Evolutionary conservation across 2,113 vertebrate genomes (phyloP).

Genomic region (Vireo altiloquus): DNA sequence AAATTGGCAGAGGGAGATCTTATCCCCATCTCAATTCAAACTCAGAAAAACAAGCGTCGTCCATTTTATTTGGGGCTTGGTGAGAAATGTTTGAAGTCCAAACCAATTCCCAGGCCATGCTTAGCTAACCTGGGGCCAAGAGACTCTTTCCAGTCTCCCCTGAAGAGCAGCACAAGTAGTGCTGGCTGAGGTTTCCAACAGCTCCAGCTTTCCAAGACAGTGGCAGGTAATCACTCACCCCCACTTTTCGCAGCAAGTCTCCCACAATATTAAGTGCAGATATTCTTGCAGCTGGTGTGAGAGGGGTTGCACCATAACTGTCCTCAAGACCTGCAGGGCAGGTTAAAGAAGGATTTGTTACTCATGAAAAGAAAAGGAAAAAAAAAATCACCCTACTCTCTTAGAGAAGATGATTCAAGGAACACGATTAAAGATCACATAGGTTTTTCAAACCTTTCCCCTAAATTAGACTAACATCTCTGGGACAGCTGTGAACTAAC

Average conservation of each 20-base stretch:
- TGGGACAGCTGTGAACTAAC: not conserved
- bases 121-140: not conserved
- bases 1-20: not conserved
- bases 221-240: conserved; percentile 70
- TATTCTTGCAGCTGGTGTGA: conserved; percentile 93
- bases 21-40: not conserved
- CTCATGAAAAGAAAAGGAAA: not conserved
- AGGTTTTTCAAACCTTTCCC: not conserved
- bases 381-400: not conserved
- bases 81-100: not conserved
- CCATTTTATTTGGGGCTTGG: not conserved
- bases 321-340: conserved; percentile 74
- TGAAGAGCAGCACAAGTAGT: not conserved
- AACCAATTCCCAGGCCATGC: not conserved
- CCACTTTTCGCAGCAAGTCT: conserved; percentile 94
- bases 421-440: accelerated
- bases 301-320: conserved; percentile 81
- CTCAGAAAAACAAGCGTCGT: not conserved
- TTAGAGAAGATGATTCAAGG: not conserved
- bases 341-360: not conserved
- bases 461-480: not conserved
- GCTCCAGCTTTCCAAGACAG: not conserved
- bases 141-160: not conserved
- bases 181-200: not conserved
- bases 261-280: conserved; percentile 97